A percentile compares a stretch with the other conserved stretches of the same genome.
phyloP scores from a whole-genome alignment of 2,888 invertebrate species.

The Gymnocheta viridis region DNA sequence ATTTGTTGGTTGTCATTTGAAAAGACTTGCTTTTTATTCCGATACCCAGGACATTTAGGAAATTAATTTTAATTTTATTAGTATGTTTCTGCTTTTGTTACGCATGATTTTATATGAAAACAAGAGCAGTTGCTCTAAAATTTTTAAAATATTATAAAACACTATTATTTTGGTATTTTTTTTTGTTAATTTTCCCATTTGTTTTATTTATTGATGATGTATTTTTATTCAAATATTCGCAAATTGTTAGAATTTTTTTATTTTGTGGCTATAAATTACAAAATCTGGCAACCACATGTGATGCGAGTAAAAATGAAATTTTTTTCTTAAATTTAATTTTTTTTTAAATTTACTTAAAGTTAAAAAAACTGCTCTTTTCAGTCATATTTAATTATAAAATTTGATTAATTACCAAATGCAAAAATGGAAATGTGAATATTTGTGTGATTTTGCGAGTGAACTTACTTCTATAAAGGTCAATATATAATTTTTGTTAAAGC shows the following conservation, averaged over 20 bases:
- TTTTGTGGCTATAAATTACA: no score
- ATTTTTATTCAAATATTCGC: no score
- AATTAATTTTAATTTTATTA: neutral
- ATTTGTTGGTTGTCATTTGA: constrained; percentile 8
- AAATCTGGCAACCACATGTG: no score
- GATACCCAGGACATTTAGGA: neutral
- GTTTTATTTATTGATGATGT: no score
- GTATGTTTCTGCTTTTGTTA: neutral
- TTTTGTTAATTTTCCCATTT: no score
- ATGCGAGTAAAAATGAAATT: no score
- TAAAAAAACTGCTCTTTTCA: neutral
- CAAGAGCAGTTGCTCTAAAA: no score
- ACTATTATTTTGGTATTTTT: no score
- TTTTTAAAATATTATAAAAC: no score
- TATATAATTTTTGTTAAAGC: neutral
- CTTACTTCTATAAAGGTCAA: neutral
- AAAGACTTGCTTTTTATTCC: neutral
- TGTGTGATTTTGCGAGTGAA: neutral
- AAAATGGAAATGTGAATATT: neutral
- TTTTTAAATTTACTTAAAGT: neutral
- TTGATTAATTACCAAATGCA: neutral
- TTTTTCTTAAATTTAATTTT: no score
- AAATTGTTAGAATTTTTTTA: no score
- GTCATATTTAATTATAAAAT: neutral
- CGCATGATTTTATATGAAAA: neutral